Percentiles rank a stretch among this genome's conserved stretches.
Evolutionary conservation across 2,113 vertebrate species (phyloP).

Genomic region (Elephas maximus): DNA sequence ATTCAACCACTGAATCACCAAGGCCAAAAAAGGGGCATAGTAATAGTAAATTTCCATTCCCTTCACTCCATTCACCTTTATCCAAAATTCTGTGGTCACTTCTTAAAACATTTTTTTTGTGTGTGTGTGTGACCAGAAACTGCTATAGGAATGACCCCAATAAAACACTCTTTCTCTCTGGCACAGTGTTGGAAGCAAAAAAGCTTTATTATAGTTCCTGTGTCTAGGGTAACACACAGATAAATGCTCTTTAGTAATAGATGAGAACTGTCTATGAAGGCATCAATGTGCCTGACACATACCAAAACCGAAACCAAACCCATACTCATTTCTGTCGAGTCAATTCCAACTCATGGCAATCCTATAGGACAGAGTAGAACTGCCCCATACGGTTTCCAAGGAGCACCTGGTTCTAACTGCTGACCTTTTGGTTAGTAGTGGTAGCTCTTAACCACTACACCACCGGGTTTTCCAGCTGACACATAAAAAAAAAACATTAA

Average conservation of each 20-base stretch:
- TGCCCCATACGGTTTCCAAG: too few species aligned
- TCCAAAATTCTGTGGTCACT: background rate
- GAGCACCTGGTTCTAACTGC: too few species aligned
- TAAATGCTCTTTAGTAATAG: background rate
- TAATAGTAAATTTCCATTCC: background rate
- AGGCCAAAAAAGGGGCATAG: background rate
- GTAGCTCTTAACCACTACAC: too few species aligned
- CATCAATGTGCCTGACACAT: background rate
- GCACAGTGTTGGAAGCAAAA: background rate
- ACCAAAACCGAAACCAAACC: too few species aligned
- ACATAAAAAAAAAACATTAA: background rate
- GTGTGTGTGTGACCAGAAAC: background rate
- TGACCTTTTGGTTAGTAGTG: too few species aligned
- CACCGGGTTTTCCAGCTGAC: too few species aligned
- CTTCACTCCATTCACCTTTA: background rate
- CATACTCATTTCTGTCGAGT: too few species aligned
- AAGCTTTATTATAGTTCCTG: constrained; percentile 5
- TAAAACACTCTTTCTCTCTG: background rate
- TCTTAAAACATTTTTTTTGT: constrained; percentile 1
- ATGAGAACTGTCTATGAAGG: background rate
- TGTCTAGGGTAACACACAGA: background rate
- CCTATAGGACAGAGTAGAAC: too few species aligned
- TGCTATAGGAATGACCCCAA: background rate
- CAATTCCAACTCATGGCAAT: too few species aligned
- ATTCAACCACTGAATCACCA: background rate